Evolutionary conservation across 2,797 vertebrate genomes (phyloP), one percentile per base, ranked within the genome.

Genomic region (Choloepus didactylus): DNA sequence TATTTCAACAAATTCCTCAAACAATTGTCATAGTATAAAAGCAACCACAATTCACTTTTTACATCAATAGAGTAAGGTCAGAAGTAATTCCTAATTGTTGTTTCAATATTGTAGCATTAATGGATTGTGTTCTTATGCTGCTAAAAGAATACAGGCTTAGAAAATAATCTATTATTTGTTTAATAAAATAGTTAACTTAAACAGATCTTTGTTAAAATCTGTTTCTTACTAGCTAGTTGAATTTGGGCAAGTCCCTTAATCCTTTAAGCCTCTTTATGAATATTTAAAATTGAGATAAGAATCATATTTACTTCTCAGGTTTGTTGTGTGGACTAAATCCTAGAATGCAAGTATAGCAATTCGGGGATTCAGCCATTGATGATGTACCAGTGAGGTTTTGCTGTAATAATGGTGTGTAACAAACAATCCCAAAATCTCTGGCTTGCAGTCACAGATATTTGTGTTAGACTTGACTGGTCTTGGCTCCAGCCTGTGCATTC

Each of bases 111-210:
- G 38, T 7, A 81, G 21, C 25, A 7, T 75, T 54, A 84, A 73
- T 69, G 31, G 44, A 51, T 44, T 70, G 15, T 88, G 27, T 93
- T 15, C 12, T 84, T 73, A 75, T 31, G 31, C 49, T 84, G 27
- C 3, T 87, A 29, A 85, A 64, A 85, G 31, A 94, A 89, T 77
- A 88, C 84, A 88, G n/a, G 14, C 35, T 90, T 54, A 41, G 11
- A 82, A 85, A 90, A 49, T 66, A 95, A 64, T 9, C 41, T 27
- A 56, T 67, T 77, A 16, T 29, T 79, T 89, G 2, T 66, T 94
- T 77, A 87, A 84, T 81, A 73, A 84, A 87, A 59, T 23, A 27
- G 41, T 60, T 49, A 87, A 9, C 21, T 23, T 38, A 87, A 89
- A 49, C 18, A 84, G 16, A 84, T 0, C 18, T n/a, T 60, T 72